Evolutionary conservation across 2,797 vertebrate genomes (phyloP), one percentile per base, ranked within the genome.

Genomic region (Siniperca obscura): DNA sequence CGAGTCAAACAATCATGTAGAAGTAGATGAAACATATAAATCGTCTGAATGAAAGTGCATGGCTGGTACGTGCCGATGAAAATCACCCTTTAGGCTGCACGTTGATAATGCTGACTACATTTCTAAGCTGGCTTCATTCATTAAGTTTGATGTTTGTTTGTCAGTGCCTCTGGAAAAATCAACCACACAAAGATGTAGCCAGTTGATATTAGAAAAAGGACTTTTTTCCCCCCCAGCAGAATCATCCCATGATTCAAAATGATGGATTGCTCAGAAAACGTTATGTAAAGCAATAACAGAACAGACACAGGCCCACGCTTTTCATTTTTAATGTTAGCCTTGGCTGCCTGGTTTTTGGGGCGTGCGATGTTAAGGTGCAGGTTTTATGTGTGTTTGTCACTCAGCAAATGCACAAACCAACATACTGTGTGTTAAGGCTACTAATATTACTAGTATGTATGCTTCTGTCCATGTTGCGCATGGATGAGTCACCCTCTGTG

Each of bases 381-480:
- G 66, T 66, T 66, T 78, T 59, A 59, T 82, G 81, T 88, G 92
- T 92, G 90, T 94, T 93, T 95, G 94, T 95, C 92, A 25, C 87
- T 90, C 92, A 94, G 88, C 93, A 95, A 90, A 95, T 84, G 86
- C 89, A 81, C 84, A 19, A 27, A 70, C 27, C 53, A 25, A 64
- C 62, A 14, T 55, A 16, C 46, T 2, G 75, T 62, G 60, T 76
- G 50, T 66, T 57, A 13, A 67, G 60, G 66, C 74, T 44, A 5
- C 67, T 62, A 69, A 17, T 56, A 17, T 13, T 30, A 30, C 30
- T 30, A 30, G 61, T 59, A 48, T 42, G 68, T 56, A 22, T 16
- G n/a, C 27, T 62, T 65, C 69, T 76, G 40, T 69, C 59, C 17
- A 11, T 61, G 59, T 44, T 74, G 66, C 38, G 25, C 83, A 70